A percentile compares a stretch with the other conserved stretches of the same genome.
Conservation (phyloP, 2,797 vertebrate genomes). For the Myotis vivesi region DNA sequence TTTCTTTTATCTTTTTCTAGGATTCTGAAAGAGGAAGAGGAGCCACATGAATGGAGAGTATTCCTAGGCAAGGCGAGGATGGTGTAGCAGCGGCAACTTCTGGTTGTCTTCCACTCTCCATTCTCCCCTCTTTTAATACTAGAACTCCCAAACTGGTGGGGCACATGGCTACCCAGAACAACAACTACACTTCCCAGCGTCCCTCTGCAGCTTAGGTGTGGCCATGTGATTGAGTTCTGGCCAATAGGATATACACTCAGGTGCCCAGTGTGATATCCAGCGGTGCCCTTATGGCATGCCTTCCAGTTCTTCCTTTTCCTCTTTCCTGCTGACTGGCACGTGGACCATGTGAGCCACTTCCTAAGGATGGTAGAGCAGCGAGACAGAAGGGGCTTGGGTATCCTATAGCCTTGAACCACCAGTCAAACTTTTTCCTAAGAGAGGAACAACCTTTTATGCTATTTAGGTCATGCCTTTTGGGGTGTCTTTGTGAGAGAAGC, state of each 20-base stretch:
- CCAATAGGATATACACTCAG: not conserved
- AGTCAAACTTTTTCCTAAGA: not conserved
- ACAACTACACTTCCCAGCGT: not conserved
- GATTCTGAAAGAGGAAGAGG: conserved; percentile 80
- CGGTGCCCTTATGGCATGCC: not conserved
- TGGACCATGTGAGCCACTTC: not conserved
- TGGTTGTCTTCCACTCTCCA: not conserved
- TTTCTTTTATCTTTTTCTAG: conserved; percentile 82
- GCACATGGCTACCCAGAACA: not conserved
- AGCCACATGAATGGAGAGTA: not conserved
- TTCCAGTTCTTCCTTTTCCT: not conserved
- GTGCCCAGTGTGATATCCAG: not conserved
- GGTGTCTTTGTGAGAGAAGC: not conserved
- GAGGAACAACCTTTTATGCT: not conserved
- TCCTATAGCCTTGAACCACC: not conserved
- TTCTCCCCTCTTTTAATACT: not conserved
- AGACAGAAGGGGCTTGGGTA: not conserved
- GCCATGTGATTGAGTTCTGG: not conserved
- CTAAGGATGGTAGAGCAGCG: not conserved
- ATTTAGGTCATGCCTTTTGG: not conserved
- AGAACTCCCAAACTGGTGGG: not conserved
- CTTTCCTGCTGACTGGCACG: not conserved
- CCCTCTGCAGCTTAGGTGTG: not conserved
- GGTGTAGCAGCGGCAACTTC: not conserved
- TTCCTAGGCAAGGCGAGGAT: not conserved